Evolutionary conservation across 2,888 invertebrate genomes (phyloP).

Genomic region (Zeuzera pyrina): DNA sequence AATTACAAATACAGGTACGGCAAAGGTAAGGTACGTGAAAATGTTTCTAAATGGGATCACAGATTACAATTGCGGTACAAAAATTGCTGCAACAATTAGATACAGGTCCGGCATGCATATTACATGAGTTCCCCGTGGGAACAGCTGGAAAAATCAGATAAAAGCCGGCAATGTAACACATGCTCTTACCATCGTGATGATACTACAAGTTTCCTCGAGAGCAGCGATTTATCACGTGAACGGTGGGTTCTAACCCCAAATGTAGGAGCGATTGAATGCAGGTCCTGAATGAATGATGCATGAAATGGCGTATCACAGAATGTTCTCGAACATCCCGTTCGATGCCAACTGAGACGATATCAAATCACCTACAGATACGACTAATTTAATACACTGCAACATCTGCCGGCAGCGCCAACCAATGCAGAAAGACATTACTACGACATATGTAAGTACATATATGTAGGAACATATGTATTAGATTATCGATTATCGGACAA

Average conservation of each 20-base stretch:
- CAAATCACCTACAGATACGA: slow-evolving; percentile 25
- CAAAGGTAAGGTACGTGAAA: slow-evolving; percentile 14
- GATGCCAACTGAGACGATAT: slow-evolving; percentile 20
- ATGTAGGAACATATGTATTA: too few relatives aligned
- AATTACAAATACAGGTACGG: too few relatives aligned
- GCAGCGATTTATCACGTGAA: slow-evolving; percentile 37
- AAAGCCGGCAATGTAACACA: slow-evolving; percentile 39
- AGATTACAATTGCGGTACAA: slow-evolving; percentile 13
- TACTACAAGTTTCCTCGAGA: slow-evolving; percentile 41
- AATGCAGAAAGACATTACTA: slow-evolving; percentile 15
- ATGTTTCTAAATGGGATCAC: slow-evolving; percentile 11
- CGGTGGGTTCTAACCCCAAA: not conserved
- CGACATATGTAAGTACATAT: too few relatives aligned
- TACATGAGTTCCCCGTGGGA: slow-evolving; percentile 36
- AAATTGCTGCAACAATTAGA: slow-evolving; percentile 23
- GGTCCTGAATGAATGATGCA: slow-evolving; percentile 44
- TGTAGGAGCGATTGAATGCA: slow-evolving; percentile 41
- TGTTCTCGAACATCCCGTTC: slow-evolving; percentile 5
- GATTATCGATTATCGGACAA: too few relatives aligned
- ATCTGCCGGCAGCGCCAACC: slow-evolving; percentile 24
- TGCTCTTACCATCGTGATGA: slow-evolving; percentile 30
- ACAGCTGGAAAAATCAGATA: slow-evolving; percentile 46
- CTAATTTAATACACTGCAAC: slow-evolving; percentile 36
- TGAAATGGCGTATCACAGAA: slow-evolving; percentile 19
- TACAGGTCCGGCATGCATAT: slow-evolving; percentile 37